A percentile compares a stretch with the other conserved stretches of the same genome.
Evolutionary conservation across 2,113 vertebrate species (phyloP).

Genomic region (Saiga tatarica): DNA sequence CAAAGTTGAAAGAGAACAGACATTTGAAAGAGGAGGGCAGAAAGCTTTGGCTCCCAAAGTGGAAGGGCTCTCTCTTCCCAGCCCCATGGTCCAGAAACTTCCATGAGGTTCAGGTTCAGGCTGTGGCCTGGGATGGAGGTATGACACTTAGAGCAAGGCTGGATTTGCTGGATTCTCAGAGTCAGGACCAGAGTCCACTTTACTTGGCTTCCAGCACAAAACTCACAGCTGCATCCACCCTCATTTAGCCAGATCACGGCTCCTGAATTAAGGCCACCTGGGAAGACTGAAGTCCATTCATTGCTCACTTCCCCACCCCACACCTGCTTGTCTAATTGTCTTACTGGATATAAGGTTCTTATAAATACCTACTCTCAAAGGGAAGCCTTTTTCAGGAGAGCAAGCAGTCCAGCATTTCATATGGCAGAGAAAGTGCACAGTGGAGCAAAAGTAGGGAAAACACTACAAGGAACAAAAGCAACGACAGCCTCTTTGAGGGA

Average conservation of each 20-base stretch:
- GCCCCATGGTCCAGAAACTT: background rate
- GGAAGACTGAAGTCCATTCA: background rate
- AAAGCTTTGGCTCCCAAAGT: background rate
- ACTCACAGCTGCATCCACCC: background rate
- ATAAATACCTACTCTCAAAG: background rate
- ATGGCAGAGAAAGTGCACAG: background rate
- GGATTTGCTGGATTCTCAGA: no score
- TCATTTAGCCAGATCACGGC: background rate
- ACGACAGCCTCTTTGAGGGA: background rate
- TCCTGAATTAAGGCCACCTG: background rate
- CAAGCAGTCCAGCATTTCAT: background rate
- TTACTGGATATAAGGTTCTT: background rate
- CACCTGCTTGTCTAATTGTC: background rate
- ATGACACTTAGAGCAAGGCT: background rate
- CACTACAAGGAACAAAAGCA: no score
- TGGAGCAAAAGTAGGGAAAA: background rate
- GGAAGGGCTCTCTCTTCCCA: background rate
- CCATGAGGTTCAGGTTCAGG: background rate
- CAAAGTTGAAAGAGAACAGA: no score
- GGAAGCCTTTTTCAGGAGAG: background rate
- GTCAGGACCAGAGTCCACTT: background rate
- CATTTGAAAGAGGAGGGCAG: background rate
- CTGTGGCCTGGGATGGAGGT: background rate
- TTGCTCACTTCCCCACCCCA: fast-evolving
- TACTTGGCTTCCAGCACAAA: background rate